Percentiles rank a stretch among this genome's conserved stretches.
These are phyloP conservation scores for Heliangelus exortis DNA, from an alignment of 2,797 vertebrate genomes.

Conservation along the genomic window DNA sequence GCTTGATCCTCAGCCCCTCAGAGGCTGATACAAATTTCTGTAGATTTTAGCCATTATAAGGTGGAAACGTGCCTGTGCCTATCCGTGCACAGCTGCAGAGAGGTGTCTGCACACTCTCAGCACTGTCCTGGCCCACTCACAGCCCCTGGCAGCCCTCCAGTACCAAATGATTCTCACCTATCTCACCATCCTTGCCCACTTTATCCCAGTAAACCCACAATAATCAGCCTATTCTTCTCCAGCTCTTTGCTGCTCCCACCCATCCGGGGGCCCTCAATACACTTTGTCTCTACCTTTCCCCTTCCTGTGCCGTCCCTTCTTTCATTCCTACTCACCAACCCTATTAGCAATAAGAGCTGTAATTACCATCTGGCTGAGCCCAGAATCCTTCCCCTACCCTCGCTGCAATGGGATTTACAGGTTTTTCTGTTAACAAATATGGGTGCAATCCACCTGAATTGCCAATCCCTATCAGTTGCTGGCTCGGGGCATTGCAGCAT, in stretches of 20 bases:
- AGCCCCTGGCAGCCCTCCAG: conserved; percentile 19
- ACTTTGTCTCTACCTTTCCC: conserved; percentile 10
- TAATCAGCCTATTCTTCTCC: conserved; percentile 44
- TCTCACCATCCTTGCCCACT: not conserved
- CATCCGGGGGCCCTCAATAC: conserved; percentile 10
- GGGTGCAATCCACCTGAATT: conserved; percentile 3
- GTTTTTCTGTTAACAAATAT: conserved; percentile 16
- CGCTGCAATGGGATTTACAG: not conserved
- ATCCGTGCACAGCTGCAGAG: not conserved
- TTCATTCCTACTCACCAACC: not conserved
- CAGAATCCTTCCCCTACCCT: not conserved
- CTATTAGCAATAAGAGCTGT: not conserved
- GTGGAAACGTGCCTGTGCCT: not conserved
- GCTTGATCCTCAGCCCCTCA: not conserved
- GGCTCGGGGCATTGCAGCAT: not conserved
- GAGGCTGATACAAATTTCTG: not conserved
- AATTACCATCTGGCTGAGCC: conserved; percentile 6
- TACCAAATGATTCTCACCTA: not conserved
- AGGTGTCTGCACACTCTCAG: not conserved
- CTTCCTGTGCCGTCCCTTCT: not conserved
- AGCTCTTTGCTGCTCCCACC: conserved; percentile 40
- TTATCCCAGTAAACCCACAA: not conserved
- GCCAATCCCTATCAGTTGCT: conserved; percentile 10
- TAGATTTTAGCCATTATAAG: accelerated
- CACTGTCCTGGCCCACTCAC: not conserved